phyloP scores from a whole-genome alignment of 2,888 invertebrate species.

The Stenolophus ochropezus region DNA sequence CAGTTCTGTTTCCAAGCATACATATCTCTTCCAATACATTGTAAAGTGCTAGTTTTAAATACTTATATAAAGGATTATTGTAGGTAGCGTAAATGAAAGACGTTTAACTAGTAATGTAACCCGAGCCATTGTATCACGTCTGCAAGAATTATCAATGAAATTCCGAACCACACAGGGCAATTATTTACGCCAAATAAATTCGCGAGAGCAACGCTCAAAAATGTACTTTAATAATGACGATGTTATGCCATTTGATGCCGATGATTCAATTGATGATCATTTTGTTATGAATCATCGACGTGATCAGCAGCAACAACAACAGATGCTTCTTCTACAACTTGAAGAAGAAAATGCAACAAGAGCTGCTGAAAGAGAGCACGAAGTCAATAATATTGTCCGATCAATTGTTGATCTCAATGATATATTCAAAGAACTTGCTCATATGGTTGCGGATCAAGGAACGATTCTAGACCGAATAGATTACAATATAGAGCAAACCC shows the following conservation, averaged over 20 bases:
- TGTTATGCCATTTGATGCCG: slow-evolving; percentile 71
- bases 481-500: slow-evolving; percentile 96
- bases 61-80: not conserved
- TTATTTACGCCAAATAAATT: slow-evolving; percentile 91
- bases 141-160: slow-evolving; percentile 90
- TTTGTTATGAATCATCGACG: slow-evolving; percentile 71
- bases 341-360: slow-evolving; percentile 89
- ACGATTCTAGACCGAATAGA: slow-evolving; percentile 97
- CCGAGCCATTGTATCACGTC: slow-evolving; percentile 86
- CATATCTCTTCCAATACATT: too few species aligned
- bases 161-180: slow-evolving; percentile 91
- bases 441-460: slow-evolving; percentile 91
- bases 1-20: too few species aligned
- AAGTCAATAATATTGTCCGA: slow-evolving; percentile 93
- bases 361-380: slow-evolving; percentile 86
- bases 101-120: slow-evolving; percentile 89
- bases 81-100: slow-evolving; percentile 83
- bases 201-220: slow-evolving; percentile 92
- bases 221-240: slow-evolving; percentile 85
- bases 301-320: slow-evolving; percentile 75
- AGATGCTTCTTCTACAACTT: slow-evolving; percentile 84
- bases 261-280: slow-evolving; percentile 76
- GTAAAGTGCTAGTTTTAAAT: not conserved
- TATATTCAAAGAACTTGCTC: slow-evolving; percentile 90
- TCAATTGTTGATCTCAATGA: slow-evolving; percentile 96